Conservation (phyloP, 1,140 invertebrate species). For the Bombus polaris region DNA sequence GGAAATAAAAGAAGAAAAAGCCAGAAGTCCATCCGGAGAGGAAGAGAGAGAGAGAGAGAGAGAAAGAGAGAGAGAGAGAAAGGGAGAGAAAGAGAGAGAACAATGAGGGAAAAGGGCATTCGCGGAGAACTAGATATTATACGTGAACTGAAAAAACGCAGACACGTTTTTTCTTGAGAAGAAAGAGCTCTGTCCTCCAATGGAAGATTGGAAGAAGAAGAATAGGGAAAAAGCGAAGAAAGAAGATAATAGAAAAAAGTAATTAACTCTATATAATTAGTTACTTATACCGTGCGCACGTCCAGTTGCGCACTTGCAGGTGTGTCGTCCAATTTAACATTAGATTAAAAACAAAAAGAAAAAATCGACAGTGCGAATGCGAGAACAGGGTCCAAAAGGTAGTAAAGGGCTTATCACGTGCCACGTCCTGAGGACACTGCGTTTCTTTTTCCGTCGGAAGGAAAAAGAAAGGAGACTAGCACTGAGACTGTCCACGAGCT, state of each 20-base stretch:
- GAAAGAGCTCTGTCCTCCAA: conserved; percentile 51
- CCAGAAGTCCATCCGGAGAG: conserved; percentile 23
- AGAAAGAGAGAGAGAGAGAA: not conserved
- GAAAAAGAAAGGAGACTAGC: conserved; percentile 43
- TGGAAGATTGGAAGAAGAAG: conserved; percentile 34
- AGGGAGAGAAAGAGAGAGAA: not conserved
- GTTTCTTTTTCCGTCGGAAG: conserved; percentile 50
- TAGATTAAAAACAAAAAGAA: conserved; percentile 54
- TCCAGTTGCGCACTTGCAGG: conserved; percentile 54
- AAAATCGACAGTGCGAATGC: conserved; percentile 38
- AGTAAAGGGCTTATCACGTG: conserved; percentile 61
- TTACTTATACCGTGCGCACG: conserved; percentile 68
- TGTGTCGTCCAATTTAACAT: conserved; percentile 72
- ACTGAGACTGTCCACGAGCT: conserved; percentile 56
- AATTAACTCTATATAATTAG: conserved; percentile 65
- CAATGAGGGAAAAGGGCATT: conserved; percentile 46
- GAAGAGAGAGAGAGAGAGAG: not conserved
- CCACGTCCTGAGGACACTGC: conserved; percentile 41
- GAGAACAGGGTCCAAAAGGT: conserved; percentile 71
- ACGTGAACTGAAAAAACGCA: not conserved
- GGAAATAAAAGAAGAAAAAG: not conserved
- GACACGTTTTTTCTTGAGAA: conserved; percentile 25
- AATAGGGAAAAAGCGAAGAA: conserved; percentile 20
- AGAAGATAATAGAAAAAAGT: conserved; percentile 50
- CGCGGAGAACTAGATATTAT: conserved; percentile 18